These are phyloP conservation scores for Drosophila bipectinata DNA, from an alignment of 1,140 invertebrate genomes.

Conservation along the genomic window DNA sequence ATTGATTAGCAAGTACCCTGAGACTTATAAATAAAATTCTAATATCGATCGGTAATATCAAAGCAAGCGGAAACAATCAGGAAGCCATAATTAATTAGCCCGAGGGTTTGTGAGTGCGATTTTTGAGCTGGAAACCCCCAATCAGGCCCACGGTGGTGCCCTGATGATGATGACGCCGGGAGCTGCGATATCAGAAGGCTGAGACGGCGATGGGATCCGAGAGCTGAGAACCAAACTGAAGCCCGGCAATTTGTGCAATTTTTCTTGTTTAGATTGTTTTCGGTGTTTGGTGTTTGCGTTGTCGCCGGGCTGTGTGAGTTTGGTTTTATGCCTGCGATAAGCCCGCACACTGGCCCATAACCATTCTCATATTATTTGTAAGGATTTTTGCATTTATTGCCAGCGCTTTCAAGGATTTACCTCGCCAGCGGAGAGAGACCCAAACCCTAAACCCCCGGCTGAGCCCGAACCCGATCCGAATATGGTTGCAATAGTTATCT, in stretches of 20 bases:
- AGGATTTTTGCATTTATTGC: slow-evolving; percentile 81
- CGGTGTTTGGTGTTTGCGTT: slow-evolving; percentile 35
- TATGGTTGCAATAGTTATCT: slow-evolving; percentile 73
- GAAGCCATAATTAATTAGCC: slow-evolving; percentile 14
- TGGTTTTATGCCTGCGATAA: slow-evolving; percentile 77
- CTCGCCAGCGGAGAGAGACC: slow-evolving; percentile 6
- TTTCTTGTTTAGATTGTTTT: slow-evolving; percentile 81
- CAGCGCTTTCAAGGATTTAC: slow-evolving; percentile 74
- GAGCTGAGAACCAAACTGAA: slow-evolving; percentile 56
- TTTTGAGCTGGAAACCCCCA: background rate
- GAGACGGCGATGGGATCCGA: slow-evolving; percentile 40
- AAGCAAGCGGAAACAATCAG: slow-evolving; percentile 31
- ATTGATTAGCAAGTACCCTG: slow-evolving; percentile 14
- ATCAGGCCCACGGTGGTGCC: slow-evolving; percentile 26
- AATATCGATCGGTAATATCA: slow-evolving; percentile 23
- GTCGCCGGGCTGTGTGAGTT: slow-evolving; percentile 41
- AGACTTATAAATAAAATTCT: slow-evolving; percentile 11
- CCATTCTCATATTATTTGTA: slow-evolving; percentile 81
- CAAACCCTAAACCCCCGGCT: background rate
- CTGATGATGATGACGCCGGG: slow-evolving; percentile 54
- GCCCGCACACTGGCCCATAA: slow-evolving; percentile 71
- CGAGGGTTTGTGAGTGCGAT: background rate
- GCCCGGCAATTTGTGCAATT: slow-evolving; percentile 77
- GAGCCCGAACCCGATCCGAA: slow-evolving; percentile 33
- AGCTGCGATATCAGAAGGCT: slow-evolving; percentile 38